A percentile compares a stretch with the other conserved stretches of the same genome.
Conservation (phyloP, 2,888 invertebrate genomes). For the Orthosia gracilis region DNA sequence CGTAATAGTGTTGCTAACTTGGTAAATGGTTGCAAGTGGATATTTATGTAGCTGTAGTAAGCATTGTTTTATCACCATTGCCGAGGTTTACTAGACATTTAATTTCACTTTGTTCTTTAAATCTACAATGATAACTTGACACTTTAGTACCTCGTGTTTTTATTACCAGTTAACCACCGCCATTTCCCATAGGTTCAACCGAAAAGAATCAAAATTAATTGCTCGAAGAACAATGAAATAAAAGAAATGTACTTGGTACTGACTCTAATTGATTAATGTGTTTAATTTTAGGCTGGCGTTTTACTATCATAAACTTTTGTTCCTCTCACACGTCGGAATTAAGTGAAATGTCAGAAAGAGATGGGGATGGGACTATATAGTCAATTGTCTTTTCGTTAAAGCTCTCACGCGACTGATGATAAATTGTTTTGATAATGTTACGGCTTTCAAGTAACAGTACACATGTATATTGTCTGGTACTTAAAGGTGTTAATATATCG, state of each 20-base stretch:
- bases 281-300: constrained; percentile 73
- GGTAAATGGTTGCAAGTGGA: constrained; percentile 2
- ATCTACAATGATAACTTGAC: constrained; percentile 2
- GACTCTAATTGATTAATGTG: constrained; percentile 78
- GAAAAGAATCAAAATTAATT: constrained; percentile 64
- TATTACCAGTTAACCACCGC: constrained; percentile 13
- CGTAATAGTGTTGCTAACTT: constrained; percentile 7
- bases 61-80: background rate
- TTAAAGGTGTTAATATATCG: constrained; percentile 32
- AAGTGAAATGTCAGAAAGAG: constrained; percentile 51
- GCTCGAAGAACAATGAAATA: constrained; percentile 68
- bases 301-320: constrained; percentile 64
- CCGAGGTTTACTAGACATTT: constrained; percentile 7
- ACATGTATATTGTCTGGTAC: constrained; percentile 35
- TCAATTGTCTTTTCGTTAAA: constrained; percentile 71
- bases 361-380: constrained; percentile 55
- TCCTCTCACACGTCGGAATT: constrained; percentile 52
- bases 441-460: constrained; percentile 63
- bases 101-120: background rate
- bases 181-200: constrained; percentile 56
- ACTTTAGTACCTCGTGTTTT: constrained; percentile 6
- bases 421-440: constrained; percentile 78
- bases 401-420: constrained; percentile 77
- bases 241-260: constrained; percentile 69
- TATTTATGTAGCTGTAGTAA: constrained; percentile 5